Conservation (phyloP, 1,140 invertebrate species). For the Aphidius ervi region DNA sequence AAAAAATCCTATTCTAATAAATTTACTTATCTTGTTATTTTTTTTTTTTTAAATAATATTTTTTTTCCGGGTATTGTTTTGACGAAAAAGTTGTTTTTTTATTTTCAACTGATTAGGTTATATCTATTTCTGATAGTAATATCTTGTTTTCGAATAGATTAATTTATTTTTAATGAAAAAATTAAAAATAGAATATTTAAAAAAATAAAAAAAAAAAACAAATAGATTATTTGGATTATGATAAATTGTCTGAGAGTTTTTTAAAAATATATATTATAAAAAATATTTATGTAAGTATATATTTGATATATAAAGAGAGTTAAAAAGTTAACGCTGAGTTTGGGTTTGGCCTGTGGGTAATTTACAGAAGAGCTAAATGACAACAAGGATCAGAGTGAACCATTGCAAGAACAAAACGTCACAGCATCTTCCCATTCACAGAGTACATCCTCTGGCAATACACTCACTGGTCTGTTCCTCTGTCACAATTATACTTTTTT, state of each 20-base stretch:
- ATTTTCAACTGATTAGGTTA: too few relatives aligned
- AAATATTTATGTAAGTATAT: too few relatives aligned
- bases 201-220: constrained; percentile 11
- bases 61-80: too few relatives aligned
- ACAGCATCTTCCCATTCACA: constrained; percentile 45
- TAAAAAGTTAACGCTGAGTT: constrained; percentile 34
- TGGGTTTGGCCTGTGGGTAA: constrained; percentile 42
- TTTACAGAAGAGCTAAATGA: constrained; percentile 50
- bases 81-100: too few relatives aligned
- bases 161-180: too few relatives aligned
- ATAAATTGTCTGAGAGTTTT: too few relatives aligned
- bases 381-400: constrained; percentile 42
- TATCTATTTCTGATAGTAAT: too few relatives aligned
- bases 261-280: constrained; percentile 9
- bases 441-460: constrained; percentile 47
- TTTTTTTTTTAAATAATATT: too few relatives aligned
- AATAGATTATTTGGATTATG: neutral
- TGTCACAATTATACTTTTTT: constrained; percentile 49
- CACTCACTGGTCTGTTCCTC: constrained; percentile 51
- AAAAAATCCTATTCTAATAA: too few relatives aligned
- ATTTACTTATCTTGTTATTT: too few relatives aligned
- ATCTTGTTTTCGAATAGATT: too few relatives aligned
- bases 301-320: too few relatives aligned
- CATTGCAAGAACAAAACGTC: constrained; percentile 38
- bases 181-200: neutral